These are phyloP conservation scores for Drosophila multiciliata DNA, from an alignment of 2,888 invertebrate genomes.

Conservation along the genomic window DNA sequence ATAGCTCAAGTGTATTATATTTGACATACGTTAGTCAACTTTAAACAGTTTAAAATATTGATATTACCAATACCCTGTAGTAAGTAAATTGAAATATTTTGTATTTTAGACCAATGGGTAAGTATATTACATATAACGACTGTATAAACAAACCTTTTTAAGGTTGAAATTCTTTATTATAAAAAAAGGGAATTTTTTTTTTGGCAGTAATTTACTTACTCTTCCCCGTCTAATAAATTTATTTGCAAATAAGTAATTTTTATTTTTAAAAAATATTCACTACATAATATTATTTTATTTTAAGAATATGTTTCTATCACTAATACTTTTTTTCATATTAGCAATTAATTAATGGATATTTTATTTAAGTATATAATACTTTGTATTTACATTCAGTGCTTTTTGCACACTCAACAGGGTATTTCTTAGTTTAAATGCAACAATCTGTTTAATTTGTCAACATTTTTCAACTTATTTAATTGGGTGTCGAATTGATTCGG, in stretches of 20 bases:
- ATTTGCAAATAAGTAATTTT: no score
- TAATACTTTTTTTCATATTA: background rate
- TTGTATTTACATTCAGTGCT: background rate
- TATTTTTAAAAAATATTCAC: no score
- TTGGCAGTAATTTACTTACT: no score
- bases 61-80: background rate
- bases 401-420: background rate
- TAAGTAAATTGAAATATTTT: no score
- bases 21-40: background rate
- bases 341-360: background rate
- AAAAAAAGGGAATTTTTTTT: no score
- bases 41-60: background rate
- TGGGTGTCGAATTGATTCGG: conserved; percentile 29
- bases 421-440: background rate
- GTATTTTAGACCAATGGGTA: background rate
- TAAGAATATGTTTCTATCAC: background rate
- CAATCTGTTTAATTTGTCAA: background rate
- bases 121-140: background rate
- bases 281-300: background rate
- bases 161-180: no score
- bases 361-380: background rate
- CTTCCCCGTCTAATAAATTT: no score
- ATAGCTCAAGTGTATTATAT: background rate
- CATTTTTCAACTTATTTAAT: conserved; percentile 31
- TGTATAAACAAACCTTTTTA: no score